Percentiles rank a stretch among this genome's conserved stretches.
These are phyloP conservation scores for Oncorhynchus masou DNA, from an alignment of 2,113 vertebrate genomes.

Conservation along the genomic window DNA sequence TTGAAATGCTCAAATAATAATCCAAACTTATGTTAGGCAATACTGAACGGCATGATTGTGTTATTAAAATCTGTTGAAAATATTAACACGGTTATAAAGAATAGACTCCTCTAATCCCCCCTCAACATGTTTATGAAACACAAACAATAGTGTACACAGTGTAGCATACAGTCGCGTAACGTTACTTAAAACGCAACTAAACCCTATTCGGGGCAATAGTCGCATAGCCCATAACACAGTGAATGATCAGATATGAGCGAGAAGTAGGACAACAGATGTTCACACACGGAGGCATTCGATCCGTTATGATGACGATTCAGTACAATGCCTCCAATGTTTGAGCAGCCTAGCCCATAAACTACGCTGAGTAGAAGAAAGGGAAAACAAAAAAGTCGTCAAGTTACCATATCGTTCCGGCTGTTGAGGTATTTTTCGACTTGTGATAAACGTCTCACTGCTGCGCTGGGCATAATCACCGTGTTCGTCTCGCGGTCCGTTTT, in stretches of 20 bases:
- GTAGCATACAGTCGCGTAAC: too few species aligned
- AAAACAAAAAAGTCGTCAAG: slow-evolving; percentile 18
- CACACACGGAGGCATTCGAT: neutral
- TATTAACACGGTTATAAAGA: too few species aligned
- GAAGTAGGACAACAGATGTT: slow-evolving; percentile 29
- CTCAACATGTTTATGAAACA: too few species aligned
- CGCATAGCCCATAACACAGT: too few species aligned
- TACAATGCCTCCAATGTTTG: neutral
- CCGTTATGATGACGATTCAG: neutral
- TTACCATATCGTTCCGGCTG: slow-evolving; percentile 61
- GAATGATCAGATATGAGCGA: neutral
- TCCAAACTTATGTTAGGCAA: too few species aligned
- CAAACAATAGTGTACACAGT: too few species aligned
- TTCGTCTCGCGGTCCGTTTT: neutral
- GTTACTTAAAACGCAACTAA: too few species aligned
- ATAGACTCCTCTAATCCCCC: too few species aligned
- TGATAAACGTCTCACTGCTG: slow-evolving; percentile 68
- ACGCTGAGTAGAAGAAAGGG: neutral
- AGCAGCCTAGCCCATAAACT: neutral
- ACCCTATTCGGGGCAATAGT: too few species aligned
- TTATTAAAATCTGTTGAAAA: too few species aligned
- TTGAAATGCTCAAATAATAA: too few species aligned
- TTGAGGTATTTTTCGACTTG: slow-evolving; percentile 68
- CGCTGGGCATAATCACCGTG: slow-evolving; percentile 61
- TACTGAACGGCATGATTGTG: too few species aligned